Evolutionary conservation across 2,888 invertebrate species (phyloP).

Genomic region (Tetragonisca angustula): DNA sequence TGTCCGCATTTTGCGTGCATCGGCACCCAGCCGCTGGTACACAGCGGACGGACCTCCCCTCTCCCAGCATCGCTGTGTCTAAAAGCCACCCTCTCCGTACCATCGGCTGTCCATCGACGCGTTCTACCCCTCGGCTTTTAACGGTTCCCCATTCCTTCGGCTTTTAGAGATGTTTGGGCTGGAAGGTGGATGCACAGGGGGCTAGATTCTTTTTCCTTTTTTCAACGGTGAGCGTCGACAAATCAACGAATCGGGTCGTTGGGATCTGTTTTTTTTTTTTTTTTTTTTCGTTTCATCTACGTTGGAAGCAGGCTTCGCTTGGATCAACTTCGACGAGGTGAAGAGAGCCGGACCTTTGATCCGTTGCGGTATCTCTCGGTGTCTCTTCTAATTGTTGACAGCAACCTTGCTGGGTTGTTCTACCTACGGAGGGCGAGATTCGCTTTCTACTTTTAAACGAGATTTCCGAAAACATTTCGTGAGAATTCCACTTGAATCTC

Average conservation of each 20-base stretch:
- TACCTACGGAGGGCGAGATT: too few species aligned
- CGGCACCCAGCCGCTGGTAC: slow-evolving; percentile 66
- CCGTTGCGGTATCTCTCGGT: background rate
- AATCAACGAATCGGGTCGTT: background rate
- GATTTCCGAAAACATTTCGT: background rate
- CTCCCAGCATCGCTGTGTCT: slow-evolving; percentile 47
- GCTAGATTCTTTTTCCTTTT: background rate
- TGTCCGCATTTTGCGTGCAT: slow-evolving; percentile 73
- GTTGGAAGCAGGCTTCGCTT: background rate
- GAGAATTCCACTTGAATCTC: background rate
- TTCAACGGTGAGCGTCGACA: slow-evolving; percentile 6
- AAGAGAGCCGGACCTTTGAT: background rate
- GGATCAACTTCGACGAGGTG: background rate
- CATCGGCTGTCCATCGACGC: slow-evolving; percentile 39
- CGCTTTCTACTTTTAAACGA: background rate
- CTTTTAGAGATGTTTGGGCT: slow-evolving; percentile 13
- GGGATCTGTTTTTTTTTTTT: background rate
- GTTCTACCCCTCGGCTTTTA: slow-evolving; percentile 54
- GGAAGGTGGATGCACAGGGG: background rate
- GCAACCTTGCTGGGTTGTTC: too few species aligned
- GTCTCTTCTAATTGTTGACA: background rate
- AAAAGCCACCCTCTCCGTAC: slow-evolving; percentile 62
- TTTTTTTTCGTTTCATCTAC: background rate
- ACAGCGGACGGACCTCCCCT: slow-evolving; percentile 53
- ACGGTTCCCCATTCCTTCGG: slow-evolving; percentile 51